A percentile compares a stretch with the other conserved stretches of the same genome.
phyloP scores from a whole-genome alignment of 2,113 vertebrate genomes.

The Oceanodroma tethys region DNA sequence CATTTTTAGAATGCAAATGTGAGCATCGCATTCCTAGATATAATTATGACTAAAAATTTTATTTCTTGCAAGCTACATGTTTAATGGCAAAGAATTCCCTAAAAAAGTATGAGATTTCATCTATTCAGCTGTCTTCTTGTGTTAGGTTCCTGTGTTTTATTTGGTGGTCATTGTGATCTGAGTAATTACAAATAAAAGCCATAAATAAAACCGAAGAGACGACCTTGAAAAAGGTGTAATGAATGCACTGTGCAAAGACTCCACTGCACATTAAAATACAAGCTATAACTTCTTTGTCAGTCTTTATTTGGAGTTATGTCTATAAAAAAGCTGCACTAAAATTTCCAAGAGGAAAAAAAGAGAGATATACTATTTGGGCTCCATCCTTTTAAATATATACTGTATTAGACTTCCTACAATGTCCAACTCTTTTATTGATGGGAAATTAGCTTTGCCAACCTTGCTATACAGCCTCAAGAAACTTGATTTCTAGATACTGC shows the following conservation, averaged over 20 bases:
- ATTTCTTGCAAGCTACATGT: neutral
- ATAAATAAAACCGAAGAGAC: neutral
- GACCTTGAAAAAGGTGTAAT: neutral
- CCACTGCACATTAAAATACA: neutral
- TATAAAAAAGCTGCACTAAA: neutral
- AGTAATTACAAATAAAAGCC: neutral
- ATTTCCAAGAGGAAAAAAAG: neutral
- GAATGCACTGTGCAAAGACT: neutral
- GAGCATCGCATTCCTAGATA: neutral
- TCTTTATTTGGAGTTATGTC: conserved; percentile 1
- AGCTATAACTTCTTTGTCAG: neutral
- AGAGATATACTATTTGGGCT: neutral
- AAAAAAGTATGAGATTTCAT: neutral
- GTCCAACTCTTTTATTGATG: neutral
- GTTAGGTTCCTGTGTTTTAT: neutral
- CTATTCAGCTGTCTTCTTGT: neutral
- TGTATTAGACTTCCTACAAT: neutral
- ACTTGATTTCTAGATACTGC: neutral
- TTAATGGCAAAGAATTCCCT: neutral
- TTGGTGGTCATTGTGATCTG: neutral
- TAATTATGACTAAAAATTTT: neutral
- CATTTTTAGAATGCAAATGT: neutral
- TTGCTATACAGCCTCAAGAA: neutral
- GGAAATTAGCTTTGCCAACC: neutral
- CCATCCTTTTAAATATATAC: neutral